Evolutionary conservation across 2,113 vertebrate species (phyloP).

Genomic region (Clarias batrachus): DNA sequence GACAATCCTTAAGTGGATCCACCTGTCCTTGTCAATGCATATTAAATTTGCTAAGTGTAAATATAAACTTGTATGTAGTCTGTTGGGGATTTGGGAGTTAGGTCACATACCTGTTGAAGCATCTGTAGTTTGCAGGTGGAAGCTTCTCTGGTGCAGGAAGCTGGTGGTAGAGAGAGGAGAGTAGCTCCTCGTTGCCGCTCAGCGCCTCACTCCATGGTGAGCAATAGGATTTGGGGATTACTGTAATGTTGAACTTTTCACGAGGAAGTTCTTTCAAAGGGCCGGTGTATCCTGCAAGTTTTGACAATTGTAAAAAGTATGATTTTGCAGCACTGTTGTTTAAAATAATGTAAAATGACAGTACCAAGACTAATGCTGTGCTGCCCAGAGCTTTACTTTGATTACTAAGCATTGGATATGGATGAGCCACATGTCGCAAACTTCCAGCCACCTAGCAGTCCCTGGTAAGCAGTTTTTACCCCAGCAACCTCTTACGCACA

Average conservation of each 20-base stretch:
- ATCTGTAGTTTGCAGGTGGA: constrained; percentile 68
- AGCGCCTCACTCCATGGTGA: constrained; percentile 86
- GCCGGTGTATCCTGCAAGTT: constrained; percentile 78
- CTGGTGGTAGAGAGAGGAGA: constrained; percentile 39
- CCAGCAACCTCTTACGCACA: not conserved
- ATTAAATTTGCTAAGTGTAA: not conserved
- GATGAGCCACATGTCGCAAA: not conserved
- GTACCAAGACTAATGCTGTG: not conserved
- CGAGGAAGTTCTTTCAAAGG: constrained; percentile 83
- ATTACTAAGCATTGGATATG: not conserved
- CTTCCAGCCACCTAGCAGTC: not conserved
- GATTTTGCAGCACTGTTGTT: not conserved
- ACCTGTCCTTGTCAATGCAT: not conserved
- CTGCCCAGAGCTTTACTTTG: not conserved
- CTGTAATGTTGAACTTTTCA: constrained; percentile 90
- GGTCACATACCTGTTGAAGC: constrained; percentile 88
- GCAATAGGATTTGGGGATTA: constrained; percentile 86
- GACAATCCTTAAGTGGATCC: not conserved
- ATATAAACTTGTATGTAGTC: not conserved
- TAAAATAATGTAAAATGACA: not conserved
- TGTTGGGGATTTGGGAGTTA: not conserved
- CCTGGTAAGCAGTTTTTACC: not conserved
- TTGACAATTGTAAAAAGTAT: not conserved
- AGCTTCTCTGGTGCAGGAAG: constrained; percentile 60
- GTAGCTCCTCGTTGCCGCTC: constrained; percentile 57